Percentiles rank a stretch among this genome's conserved stretches.
phyloP scores from a whole-genome alignment of 2,888 invertebrate species.

The Cerceris rybyensis region DNA sequence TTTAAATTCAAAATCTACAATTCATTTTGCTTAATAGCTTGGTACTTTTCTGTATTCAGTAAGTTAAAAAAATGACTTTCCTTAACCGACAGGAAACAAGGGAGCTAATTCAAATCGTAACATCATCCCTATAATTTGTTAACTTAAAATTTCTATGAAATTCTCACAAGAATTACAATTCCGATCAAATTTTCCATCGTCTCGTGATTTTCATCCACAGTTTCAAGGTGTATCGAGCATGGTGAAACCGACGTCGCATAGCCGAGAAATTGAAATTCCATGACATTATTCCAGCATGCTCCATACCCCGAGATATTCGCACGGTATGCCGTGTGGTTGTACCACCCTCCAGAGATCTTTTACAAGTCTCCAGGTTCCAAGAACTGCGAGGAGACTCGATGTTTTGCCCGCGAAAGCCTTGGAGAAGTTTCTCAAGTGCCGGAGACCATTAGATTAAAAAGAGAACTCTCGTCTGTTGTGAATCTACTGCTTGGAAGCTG shows the following conservation, averaged over 20 bases:
- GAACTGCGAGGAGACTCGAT: conserved; percentile 9
- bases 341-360: conserved; percentile 3
- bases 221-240: background rate
- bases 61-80: too few species aligned
- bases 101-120: too few species aligned
- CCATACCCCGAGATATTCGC: conserved; percentile 7
- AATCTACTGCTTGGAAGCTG: background rate
- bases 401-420: conserved; percentile 28
- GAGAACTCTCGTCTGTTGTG: conserved; percentile 4
- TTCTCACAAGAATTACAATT: too few species aligned
- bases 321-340: background rate
- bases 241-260: conserved; percentile 7
- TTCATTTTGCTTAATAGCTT: too few species aligned
- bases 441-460: conserved; percentile 37
- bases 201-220: background rate
- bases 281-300: background rate
- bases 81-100: too few species aligned
- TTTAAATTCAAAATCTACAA: too few species aligned
- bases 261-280: conserved; percentile 11
- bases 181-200: background rate
- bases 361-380: background rate
- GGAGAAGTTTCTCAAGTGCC: conserved; percentile 24
- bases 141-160: too few species aligned
- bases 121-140: too few species aligned
- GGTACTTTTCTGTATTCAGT: too few species aligned